Evolutionary conservation across 2,113 vertebrate genomes (phyloP).

Genomic region (Onychostruthus taczanowskii): DNA sequence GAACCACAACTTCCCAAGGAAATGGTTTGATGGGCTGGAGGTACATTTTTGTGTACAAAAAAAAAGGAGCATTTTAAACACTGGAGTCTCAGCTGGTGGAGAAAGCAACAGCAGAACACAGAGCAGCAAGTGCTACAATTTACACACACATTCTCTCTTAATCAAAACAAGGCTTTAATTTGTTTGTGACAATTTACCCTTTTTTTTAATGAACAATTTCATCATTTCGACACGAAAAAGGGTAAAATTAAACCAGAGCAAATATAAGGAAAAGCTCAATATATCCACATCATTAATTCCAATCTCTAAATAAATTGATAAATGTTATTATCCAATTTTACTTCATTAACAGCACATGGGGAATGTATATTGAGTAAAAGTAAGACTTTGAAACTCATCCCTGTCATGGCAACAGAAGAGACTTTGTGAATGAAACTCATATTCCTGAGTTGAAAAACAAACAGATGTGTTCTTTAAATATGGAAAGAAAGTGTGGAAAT

Average conservation of each 20-base stretch:
- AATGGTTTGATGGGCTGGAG: slow-evolving; percentile 6
- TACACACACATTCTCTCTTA: not conserved
- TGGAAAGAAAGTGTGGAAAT: not conserved
- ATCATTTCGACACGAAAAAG: not conserved
- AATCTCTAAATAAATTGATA: not conserved
- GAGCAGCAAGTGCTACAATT: not conserved
- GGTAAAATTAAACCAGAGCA: not conserved
- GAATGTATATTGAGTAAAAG: not conserved
- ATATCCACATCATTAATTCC: not conserved
- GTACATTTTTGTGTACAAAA: not conserved
- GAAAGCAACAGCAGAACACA: not conserved
- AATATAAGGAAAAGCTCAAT: not conserved
- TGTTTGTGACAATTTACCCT: not conserved
- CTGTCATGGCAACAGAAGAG: not conserved
- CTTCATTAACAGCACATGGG: not conserved
- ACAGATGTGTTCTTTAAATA: not conserved
- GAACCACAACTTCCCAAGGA: slow-evolving; percentile 41
- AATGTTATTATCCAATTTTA: not conserved
- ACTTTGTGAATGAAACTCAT: not conserved
- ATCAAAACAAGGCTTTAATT: not conserved
- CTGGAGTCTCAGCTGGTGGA: not conserved
- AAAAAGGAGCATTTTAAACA: not conserved
- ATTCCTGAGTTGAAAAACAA: not conserved
- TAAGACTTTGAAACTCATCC: not conserved
- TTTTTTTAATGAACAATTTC: not conserved